These are phyloP conservation scores for Heliconius aoede DNA, from an alignment of 2,888 invertebrate species.

Conservation along the genomic window DNA sequence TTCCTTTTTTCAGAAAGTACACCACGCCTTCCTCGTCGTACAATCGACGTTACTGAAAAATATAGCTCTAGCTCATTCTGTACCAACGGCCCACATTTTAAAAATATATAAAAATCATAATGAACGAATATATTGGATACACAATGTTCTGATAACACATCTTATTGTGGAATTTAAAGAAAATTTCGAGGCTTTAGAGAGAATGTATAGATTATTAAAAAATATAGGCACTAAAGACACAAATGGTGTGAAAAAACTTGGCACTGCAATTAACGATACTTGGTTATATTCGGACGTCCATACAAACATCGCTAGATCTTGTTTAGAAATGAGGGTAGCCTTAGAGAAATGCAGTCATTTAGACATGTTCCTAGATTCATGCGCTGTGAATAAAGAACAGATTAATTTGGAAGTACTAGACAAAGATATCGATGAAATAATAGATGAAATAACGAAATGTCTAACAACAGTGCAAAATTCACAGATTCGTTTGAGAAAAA, in stretches of 20 bases:
- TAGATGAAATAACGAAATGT: slow-evolving; percentile 69
- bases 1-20: slow-evolving; percentile 71
- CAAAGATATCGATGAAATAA: slow-evolving; percentile 71
- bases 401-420: slow-evolving; percentile 66
- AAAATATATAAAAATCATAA: slow-evolving; percentile 72
- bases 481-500: slow-evolving; percentile 70
- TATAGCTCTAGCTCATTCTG: slow-evolving; percentile 70
- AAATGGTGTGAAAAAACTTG: slow-evolving; percentile 59
- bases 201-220: slow-evolving; percentile 75
- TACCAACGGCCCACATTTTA: slow-evolving; percentile 56
- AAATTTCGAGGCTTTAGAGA: slow-evolving; percentile 64
- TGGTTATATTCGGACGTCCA: slow-evolving; percentile 79
- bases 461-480: slow-evolving; percentile 67
- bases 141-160: slow-evolving; percentile 62
- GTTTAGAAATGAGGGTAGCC: slow-evolving; percentile 70
- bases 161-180: slow-evolving; percentile 62
- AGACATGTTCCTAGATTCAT: slow-evolving; percentile 75
- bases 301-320: slow-evolving; percentile 66
- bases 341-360: slow-evolving; percentile 69
- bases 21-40: slow-evolving; percentile 76
- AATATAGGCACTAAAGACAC: slow-evolving; percentile 65
- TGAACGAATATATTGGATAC: slow-evolving; percentile 75
- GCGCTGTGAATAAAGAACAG: slow-evolving; percentile 69
- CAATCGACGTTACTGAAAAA: slow-evolving; percentile 76
- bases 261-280: slow-evolving; percentile 60